Percentiles rank a stretch among this genome's conserved stretches.
Conservation (phyloP, 2,113 vertebrate species). For the Gymnorhina tibicen region DNA sequence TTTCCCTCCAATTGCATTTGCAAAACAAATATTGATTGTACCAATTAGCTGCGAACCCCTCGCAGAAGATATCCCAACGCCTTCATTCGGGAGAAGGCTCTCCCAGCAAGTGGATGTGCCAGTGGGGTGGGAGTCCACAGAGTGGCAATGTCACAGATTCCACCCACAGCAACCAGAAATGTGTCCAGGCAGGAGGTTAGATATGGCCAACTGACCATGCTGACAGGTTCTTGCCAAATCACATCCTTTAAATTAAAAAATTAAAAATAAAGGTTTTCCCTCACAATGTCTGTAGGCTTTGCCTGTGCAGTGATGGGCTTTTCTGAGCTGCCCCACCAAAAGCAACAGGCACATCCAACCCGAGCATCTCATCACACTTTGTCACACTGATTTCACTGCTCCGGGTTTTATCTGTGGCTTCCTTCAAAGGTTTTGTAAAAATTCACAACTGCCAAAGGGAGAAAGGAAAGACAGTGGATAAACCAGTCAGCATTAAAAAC, state of each 20-base stretch:
- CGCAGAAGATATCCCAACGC: not conserved
- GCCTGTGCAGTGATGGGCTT: not conserved
- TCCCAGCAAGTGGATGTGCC: not conserved
- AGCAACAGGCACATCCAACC: not conserved
- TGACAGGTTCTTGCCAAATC: not conserved
- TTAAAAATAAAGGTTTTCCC: not conserved
- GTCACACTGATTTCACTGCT: not conserved
- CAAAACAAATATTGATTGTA: conserved; percentile 66
- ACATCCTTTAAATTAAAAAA: not conserved
- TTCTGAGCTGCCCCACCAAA: not conserved
- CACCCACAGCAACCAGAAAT: not conserved
- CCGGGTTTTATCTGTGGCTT: not conserved
- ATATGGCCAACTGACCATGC: not conserved
- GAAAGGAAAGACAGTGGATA: not conserved
- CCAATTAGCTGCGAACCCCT: conserved; percentile 45
- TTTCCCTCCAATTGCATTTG: conserved; percentile 47
- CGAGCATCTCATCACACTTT: not conserved
- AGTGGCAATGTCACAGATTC: not conserved
- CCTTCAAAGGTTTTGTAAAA: not conserved
- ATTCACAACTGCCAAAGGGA: not conserved
- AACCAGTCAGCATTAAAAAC: not conserved
- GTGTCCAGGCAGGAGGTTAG: not conserved
- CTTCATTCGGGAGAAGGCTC: not conserved
- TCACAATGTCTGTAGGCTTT: rapidly evolving
- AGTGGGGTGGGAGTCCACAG: not conserved